Percentiles rank a stretch among this genome's conserved stretches.
These are phyloP conservation scores for Burhinus oedicnemus DNA, from an alignment of 2,113 vertebrate genomes.

Conservation along the genomic window DNA sequence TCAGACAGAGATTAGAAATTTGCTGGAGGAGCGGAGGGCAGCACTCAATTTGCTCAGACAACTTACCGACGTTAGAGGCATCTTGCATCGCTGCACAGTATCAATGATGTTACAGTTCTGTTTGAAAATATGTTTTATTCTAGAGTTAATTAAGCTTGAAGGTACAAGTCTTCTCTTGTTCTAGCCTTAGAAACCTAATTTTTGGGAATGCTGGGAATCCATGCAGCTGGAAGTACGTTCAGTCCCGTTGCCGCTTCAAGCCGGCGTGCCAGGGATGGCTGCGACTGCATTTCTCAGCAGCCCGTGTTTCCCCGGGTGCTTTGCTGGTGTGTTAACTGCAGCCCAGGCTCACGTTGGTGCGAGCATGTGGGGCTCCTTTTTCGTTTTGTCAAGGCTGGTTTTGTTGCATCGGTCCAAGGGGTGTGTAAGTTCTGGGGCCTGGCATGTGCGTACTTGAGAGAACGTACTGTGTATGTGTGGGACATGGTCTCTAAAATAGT, in stretches of 20 bases:
- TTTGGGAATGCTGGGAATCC: conserved; percentile 20
- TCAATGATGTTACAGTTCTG: neutral
- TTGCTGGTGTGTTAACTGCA: neutral
- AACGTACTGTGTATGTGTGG: neutral
- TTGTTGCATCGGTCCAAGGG: neutral
- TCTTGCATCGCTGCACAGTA: neutral
- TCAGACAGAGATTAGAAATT: neutral
- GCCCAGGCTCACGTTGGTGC: neutral
- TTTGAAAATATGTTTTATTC: neutral
- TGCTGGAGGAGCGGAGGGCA: neutral
- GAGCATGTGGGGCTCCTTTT: neutral
- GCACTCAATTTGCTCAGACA: neutral
- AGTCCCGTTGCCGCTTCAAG: neutral
- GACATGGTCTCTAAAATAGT: neutral
- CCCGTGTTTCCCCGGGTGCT: neutral
- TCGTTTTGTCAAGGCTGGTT: neutral
- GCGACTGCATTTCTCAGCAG: neutral
- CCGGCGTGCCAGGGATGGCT: neutral
- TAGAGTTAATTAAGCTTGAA: neutral
- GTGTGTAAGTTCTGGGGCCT: neutral
- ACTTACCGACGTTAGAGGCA: neutral
- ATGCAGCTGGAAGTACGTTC: neutral
- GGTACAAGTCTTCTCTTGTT: neutral
- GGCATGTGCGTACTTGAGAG: fast-evolving
- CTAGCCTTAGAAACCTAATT: neutral